Conservation (phyloP, 2,797 vertebrate genomes). For the Myotis myotis region DNA sequence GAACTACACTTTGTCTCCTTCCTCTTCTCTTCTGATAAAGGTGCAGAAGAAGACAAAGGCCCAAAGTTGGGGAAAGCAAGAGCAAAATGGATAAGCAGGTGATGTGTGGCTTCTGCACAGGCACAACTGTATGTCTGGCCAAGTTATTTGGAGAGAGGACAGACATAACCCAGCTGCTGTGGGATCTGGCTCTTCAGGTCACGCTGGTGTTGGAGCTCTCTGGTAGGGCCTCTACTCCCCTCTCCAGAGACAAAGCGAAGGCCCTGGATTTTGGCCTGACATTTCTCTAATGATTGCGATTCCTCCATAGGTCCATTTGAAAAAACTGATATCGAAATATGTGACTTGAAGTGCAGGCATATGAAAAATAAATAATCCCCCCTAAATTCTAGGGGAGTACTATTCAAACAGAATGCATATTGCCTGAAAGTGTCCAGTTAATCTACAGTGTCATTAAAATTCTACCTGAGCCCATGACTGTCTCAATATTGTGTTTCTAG, state of each 20-base stretch:
- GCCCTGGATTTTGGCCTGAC: neutral
- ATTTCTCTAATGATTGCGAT: neutral
- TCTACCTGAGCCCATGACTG: neutral
- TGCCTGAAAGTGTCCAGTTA: neutral
- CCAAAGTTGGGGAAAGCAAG: neutral
- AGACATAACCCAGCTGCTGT: neutral
- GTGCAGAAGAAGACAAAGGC: neutral
- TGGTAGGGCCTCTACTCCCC: neutral
- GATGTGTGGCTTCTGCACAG: neutral
- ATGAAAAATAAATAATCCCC: neutral
- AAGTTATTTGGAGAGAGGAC: neutral
- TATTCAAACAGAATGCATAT: slow-evolving; percentile 9
- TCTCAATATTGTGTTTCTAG: neutral
- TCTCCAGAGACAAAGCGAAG: slow-evolving; percentile 13
- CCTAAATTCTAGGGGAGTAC: neutral
- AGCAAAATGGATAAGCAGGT: neutral
- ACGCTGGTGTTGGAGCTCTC: neutral
- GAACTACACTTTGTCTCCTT: neutral
- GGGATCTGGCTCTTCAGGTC: neutral
- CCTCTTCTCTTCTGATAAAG: neutral
- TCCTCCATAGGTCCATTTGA: neutral
- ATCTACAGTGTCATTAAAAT: slow-evolving; percentile 39
- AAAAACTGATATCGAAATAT: neutral
- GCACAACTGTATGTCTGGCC: neutral
- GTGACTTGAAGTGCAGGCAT: neutral